Evolutionary conservation across 64 coral and sea anemone genomes (phyloP).

Genomic region (Hydrozoanthus tunicans): DNA sequence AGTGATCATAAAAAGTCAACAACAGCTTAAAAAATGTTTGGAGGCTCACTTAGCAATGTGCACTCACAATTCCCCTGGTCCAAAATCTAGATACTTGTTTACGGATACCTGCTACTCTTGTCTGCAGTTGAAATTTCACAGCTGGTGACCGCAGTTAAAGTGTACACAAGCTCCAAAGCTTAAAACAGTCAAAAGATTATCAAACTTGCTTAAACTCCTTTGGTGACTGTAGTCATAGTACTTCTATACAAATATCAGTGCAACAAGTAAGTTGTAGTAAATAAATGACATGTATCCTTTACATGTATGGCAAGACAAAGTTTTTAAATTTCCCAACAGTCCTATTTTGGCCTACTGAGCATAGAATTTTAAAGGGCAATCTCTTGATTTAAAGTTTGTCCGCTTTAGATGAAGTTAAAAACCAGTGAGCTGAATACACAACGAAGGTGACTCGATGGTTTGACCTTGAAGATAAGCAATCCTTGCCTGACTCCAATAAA

Average conservation of each 20-base stretch:
- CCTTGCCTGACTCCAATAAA: not conserved
- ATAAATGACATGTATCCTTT: too few relatives aligned
- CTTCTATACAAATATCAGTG: not conserved
- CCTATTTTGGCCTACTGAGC: too few relatives aligned
- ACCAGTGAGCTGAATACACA: not conserved
- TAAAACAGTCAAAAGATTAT: not conserved
- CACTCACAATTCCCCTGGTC: not conserved
- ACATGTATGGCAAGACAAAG: too few relatives aligned
- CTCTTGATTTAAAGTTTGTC: too few relatives aligned
- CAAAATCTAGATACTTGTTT: conserved; percentile 2
- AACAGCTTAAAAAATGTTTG: not conserved
- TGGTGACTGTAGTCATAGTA: not conserved
- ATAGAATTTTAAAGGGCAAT: too few relatives aligned
- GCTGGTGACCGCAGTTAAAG: not conserved
- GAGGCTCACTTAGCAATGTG: not conserved
- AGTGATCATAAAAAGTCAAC: not conserved
- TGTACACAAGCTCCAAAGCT: not conserved
- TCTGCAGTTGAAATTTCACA: conserved; percentile 6
- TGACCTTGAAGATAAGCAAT: not conserved
- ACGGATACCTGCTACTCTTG: not conserved
- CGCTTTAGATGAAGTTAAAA: too few relatives aligned
- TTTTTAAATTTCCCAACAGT: too few relatives aligned
- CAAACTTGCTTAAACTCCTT: too few relatives aligned
- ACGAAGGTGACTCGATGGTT: not conserved
- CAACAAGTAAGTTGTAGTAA: not conserved